These are phyloP conservation scores for Addax nasomaculatus DNA, from an alignment of 2,113 vertebrate genomes.

Conservation along the genomic window DNA sequence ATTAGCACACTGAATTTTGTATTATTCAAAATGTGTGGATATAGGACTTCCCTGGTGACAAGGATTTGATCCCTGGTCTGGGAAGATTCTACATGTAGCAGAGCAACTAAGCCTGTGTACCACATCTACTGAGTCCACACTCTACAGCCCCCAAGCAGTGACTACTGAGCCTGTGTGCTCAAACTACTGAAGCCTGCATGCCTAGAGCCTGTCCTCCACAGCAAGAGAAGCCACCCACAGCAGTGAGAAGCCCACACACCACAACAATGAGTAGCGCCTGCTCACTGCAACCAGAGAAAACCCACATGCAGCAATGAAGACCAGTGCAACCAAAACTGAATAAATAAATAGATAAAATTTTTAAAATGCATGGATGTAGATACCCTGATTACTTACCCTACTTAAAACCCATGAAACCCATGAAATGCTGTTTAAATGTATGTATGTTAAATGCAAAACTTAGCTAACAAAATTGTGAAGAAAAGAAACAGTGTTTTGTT, in stretches of 20 bases:
- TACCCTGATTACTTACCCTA: background rate
- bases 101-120: background rate
- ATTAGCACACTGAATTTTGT: background rate
- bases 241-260: background rate
- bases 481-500: background rate
- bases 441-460: background rate
- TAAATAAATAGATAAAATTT: background rate
- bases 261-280: background rate
- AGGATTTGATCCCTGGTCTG: background rate
- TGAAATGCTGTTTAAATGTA: background rate
- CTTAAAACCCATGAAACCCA: background rate
- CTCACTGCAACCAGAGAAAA: background rate
- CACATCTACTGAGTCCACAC: background rate
- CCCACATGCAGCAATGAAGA: background rate
- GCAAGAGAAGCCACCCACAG: background rate
- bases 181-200: background rate
- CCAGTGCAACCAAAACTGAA: background rate
- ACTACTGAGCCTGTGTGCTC: background rate
- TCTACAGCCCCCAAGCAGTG: background rate
- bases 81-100: background rate
- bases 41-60: background rate
- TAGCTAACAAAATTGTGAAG: background rate
- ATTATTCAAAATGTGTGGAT: background rate
- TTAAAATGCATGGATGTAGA: background rate
- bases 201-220: background rate